Evolutionary conservation across 2,888 invertebrate species (phyloP), one percentile per base, ranked within the genome.

Genomic region (Dione juno): DNA sequence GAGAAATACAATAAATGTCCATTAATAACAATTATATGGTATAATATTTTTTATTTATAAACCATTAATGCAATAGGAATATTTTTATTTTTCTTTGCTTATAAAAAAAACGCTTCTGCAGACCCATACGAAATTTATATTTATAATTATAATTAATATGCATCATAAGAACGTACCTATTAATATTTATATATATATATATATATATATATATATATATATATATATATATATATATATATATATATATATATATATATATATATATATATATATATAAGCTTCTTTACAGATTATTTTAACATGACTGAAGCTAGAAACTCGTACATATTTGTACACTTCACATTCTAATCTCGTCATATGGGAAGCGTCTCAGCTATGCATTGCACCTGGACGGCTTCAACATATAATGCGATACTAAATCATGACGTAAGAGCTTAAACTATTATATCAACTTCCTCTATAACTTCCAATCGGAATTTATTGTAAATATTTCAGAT

Each of bases 371-470:
- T 75, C 74, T 73, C 71, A 72, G 75, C 65, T 21, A 67, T 71
- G 67, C 70, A 57, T 48, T 67, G 72, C 69, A 68, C 61, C 54
- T 71, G 64, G 68, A 71, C 45, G 75, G 76, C 75, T 76, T 76
- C 75, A 37, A 68, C 45, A 61, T 69, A 74, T 75, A 75, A 75
- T 75, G 72, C 74, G 72, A 75, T 73, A 68, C 67, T 66, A n/a
- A 52, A 41, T 59, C 40, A 59, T 73, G 67, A 70, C 74, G 70
- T 70, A 57, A 73, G 66, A 52, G 48, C 35, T 63, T 66, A 70
- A 68, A 45, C 61, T 61, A 41, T 61, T 61, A 61, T 61, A 45
- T 61, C 61, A 61, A 61, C 61, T 43, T 61, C 45, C 61, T 61
- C 28, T 61, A 41, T 61, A n/a, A 11, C 43, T 28, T n/a, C 21